Base-by-base conservation (phyloP, 2,888 invertebrate genomes). In the Branchipolynoe longqiensis region DNA sequence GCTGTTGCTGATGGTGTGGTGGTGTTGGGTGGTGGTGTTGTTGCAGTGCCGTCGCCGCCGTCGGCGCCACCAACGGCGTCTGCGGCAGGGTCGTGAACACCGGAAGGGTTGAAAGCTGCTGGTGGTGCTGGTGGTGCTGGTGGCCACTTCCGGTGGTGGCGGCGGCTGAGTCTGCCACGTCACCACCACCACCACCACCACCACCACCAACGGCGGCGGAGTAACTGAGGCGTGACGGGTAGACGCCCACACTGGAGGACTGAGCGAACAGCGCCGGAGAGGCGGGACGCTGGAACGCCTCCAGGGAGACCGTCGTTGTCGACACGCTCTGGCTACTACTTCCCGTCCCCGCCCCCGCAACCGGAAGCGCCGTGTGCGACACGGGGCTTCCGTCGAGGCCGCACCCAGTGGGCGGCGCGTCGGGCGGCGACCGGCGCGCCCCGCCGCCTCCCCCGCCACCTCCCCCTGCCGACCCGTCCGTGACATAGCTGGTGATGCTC, bases 391-490 rank as follows among this genome's bases (percentile, higher is more conserved):
- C 86, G 85, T 88, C 81, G 83, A 87, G 83, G 87, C 89, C 78
- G 86, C 69, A n/a, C 28, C 58, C 84, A 8, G 33, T 83, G 18
- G 86, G 59, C 87, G 89, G 54, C 94, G 93, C 87, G 94, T 94
- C 84, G 94, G 93, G 87, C 96, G 96, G 73, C 58, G 85, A 48
- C 82, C 86, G 58, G 78, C 74, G 38, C 85, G 85, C 40, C 88
- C 89, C 54, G 31, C 33, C 69, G 87, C 89, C 58, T 12, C 31
- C 69, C 1, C 1, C 41, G 14, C 38, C 40, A 38, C 78, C 54
- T 0, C 28, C 41, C 14, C 31, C 48, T 4, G 56, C 78, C 33
- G 92, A 91, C 4, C 90, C 89, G 36, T 90, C 91, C 22, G 90
- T 90, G 25, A 87, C 86, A 86, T 90, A 91, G 22, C 92, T 91